A percentile compares a stretch with the other conserved stretches of the same genome.
Conservation (phyloP, 2,888 invertebrate genomes). For the Aphrophora alni region DNA sequence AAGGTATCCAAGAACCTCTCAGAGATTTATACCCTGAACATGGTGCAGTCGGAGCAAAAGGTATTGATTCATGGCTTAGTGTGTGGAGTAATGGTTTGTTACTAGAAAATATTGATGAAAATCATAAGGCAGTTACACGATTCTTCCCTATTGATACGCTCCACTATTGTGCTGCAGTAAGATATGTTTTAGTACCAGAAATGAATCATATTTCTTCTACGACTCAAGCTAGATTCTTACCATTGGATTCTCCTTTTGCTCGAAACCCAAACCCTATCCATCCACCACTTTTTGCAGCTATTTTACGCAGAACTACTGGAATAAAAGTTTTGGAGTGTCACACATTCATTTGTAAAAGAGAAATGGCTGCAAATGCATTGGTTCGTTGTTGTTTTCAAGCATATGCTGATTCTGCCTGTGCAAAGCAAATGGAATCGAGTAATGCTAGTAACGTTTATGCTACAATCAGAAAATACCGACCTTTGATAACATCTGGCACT, state of each 20-base stretch:
- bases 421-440: conserved; percentile 68
- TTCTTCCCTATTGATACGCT: conserved; percentile 95
- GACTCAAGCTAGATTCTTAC: conserved; percentile 78
- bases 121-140: conserved; percentile 88
- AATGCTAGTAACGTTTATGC: conserved; percentile 54
- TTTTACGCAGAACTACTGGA: conserved; percentile 91
- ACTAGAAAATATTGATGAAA: conserved; percentile 94
- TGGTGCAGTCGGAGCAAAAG: conserved; percentile 83
- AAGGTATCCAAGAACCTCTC: conserved; percentile 96
- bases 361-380: conserved; percentile 95
- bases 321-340: conserved; percentile 98
- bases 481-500: conserved; percentile 53
- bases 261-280: conserved; percentile 90
- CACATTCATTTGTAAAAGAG: conserved; percentile 95
- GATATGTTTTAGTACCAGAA: conserved; percentile 77
- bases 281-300: conserved; percentile 96
- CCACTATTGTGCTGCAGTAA: conserved; percentile 94
- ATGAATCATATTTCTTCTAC: conserved; percentile 62
- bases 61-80: conserved; percentile 94
- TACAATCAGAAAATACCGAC: conserved; percentile 58
- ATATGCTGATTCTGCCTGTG: conserved; percentile 94
- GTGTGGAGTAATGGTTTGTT: conserved; percentile 96
- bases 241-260: conserved; percentile 94
- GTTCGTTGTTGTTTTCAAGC: conserved; percentile 97
- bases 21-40: conserved; percentile 95